These are phyloP conservation scores for Corythornis leucogaster DNA, from an alignment of 2,797 vertebrate genomes.

Conservation along the genomic window DNA sequence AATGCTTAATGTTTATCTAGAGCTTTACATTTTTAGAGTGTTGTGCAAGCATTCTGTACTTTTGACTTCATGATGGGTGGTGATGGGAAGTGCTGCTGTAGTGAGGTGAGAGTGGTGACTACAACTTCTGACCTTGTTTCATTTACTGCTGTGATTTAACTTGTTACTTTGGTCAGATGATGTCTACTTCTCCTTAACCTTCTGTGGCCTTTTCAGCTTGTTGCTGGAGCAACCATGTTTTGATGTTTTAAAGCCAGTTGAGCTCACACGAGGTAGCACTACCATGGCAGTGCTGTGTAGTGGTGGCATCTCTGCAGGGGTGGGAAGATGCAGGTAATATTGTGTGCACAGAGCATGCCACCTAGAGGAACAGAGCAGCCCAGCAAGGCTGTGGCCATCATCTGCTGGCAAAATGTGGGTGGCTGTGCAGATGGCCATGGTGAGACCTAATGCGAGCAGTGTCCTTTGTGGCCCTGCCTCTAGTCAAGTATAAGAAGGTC, in stretches of 20 bases:
- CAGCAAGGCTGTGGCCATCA: no score
- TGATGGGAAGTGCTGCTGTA: not conserved
- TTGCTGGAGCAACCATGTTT: no score
- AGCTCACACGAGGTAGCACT: no score
- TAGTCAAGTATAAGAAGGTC: not conserved
- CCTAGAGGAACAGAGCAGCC: no score
- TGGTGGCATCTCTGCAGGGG: no score
- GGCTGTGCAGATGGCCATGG: no score
- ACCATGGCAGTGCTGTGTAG: no score
- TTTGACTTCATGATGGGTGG: not conserved
- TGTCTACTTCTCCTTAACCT: not conserved
- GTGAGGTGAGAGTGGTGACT: not conserved
- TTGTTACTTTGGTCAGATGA: not conserved
- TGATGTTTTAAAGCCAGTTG: no score
- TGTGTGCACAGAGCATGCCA: not conserved
- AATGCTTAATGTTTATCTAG: not conserved
- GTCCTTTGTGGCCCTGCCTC: not conserved
- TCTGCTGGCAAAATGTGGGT: no score
- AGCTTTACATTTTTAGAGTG: not conserved
- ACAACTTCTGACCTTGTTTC: not conserved
- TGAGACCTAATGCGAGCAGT: not conserved
- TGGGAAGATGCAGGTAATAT: no score
- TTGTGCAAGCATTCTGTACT: not conserved
- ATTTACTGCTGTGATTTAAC: not conserved
- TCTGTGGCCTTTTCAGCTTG: no score